Conservation (phyloP, 2,888 invertebrate genomes). For the Netelia inedita region DNA sequence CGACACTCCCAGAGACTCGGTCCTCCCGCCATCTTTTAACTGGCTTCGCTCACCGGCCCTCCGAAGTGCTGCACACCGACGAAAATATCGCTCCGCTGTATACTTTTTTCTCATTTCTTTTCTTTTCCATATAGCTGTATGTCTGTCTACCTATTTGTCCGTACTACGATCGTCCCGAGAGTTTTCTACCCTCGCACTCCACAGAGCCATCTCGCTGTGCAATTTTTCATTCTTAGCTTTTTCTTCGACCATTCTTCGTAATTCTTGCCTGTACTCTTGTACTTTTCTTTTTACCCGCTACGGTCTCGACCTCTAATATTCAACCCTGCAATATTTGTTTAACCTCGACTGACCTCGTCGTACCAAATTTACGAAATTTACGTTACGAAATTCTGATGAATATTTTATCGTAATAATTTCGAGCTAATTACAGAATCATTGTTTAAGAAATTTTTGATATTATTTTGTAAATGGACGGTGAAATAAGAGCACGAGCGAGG, state of each 20-base stretch:
- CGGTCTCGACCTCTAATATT: no score
- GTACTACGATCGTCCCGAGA: background rate
- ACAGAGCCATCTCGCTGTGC: background rate
- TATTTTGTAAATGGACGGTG: no score
- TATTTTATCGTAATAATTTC: no score
- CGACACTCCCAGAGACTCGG: slow-evolving; percentile 44
- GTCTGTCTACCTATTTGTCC: slow-evolving; percentile 38
- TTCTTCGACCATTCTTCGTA: slow-evolving; percentile 36
- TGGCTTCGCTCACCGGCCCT: background rate
- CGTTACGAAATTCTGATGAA: no score
- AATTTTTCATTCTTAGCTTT: slow-evolving; percentile 18
- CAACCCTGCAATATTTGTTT: no score
- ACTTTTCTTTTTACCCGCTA: no score
- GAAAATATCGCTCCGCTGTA: slow-evolving; percentile 32
- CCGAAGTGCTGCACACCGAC: slow-evolving; percentile 43
- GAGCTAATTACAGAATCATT: no score
- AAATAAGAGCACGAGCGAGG: no score
- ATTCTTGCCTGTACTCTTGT: background rate
- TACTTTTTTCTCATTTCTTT: slow-evolving; percentile 43
- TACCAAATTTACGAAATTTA: no score
- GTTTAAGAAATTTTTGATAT: no score
- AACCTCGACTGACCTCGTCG: no score
- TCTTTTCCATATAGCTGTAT: slow-evolving; percentile 28
- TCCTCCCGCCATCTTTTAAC: slow-evolving; percentile 49
- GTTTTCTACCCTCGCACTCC: slow-evolving; percentile 53